phyloP scores from a whole-genome alignment of 2,113 vertebrate species.

The Python bivittatus region DNA sequence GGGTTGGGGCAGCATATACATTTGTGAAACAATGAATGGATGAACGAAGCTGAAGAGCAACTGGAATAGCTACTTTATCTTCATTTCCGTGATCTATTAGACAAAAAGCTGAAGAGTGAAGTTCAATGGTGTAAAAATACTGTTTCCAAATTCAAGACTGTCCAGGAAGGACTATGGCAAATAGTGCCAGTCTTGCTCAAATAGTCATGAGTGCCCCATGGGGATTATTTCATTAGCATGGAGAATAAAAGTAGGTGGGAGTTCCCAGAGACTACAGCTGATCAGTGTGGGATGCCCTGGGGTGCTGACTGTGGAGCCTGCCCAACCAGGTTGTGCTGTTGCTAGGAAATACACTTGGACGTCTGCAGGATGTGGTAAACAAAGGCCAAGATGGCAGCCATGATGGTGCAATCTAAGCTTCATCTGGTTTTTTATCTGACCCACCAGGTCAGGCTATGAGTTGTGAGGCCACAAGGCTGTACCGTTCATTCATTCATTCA shows the following conservation, averaged over 20 bases:
- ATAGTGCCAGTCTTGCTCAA: neutral
- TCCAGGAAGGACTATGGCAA: neutral
- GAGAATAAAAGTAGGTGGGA: neutral
- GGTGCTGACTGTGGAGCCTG: neutral
- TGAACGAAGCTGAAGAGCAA: constrained; percentile 56
- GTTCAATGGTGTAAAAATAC: constrained; percentile 47
- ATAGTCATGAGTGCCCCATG: neutral
- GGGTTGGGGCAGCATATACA: neutral
- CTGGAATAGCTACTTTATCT: constrained; percentile 64
- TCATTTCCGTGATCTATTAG: constrained; percentile 66
- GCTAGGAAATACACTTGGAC: neutral
- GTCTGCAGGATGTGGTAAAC: neutral
- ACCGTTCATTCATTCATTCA: neutral
- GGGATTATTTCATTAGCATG: neutral
- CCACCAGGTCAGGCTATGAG: neutral
- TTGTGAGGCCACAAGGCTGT: neutral
- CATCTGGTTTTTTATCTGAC: neutral
- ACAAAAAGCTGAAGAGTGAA: constrained; percentile 44
- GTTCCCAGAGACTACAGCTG: neutral
- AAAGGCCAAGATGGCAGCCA: neutral
- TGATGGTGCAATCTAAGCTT: neutral
- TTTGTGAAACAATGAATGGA: neutral
- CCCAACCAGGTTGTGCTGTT: neutral
- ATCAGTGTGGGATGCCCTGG: neutral
- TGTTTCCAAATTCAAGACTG: neutral